Evolutionary conservation across 30 jellyfish, hydroid and myxozoan genomes (phyloP).

Genomic region (Hydractinia symbiolongicarpus): DNA sequence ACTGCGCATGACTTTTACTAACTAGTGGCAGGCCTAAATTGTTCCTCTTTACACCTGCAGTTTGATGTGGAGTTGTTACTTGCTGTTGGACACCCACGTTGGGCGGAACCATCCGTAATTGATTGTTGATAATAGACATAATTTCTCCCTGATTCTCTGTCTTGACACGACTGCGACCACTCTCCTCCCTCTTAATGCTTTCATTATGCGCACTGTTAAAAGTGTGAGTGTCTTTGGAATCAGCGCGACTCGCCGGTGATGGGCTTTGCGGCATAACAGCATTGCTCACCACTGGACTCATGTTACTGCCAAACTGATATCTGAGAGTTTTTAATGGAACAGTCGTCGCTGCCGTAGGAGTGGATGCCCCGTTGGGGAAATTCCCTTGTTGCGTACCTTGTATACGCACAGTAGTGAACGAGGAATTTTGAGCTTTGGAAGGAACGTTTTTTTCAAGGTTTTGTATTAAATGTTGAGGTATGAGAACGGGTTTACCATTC

Average conservation of each 20-base stretch:
- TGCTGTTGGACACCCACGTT: neutral
- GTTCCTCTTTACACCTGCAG: neutral
- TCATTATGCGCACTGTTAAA: neutral
- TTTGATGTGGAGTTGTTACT: neutral
- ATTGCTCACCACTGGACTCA: neutral
- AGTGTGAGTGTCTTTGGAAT: neutral
- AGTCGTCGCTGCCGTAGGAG: neutral
- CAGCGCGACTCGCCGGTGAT: neutral
- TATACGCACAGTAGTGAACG: slow-evolving; percentile 73
- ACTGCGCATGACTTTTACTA: no score
- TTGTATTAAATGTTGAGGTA: slow-evolving; percentile 20
- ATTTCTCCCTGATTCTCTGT: neutral
- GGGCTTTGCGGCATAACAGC: neutral
- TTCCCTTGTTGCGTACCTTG: slow-evolving; percentile 45
- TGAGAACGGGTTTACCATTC: slow-evolving; percentile 15
- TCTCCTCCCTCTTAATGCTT: neutral
- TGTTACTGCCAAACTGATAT: neutral
- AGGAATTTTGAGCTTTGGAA: slow-evolving; percentile 20
- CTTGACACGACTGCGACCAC: neutral
- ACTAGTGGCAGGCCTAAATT: no score
- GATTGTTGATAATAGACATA: neutral
- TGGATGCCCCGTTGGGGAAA: neutral
- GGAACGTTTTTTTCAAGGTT: slow-evolving; percentile 20
- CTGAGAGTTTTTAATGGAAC: neutral
- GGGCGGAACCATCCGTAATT: slow-evolving; percentile 13